Base-by-base conservation (phyloP, 1,140 invertebrate genomes). In the Holotrichia oblita region DNA sequence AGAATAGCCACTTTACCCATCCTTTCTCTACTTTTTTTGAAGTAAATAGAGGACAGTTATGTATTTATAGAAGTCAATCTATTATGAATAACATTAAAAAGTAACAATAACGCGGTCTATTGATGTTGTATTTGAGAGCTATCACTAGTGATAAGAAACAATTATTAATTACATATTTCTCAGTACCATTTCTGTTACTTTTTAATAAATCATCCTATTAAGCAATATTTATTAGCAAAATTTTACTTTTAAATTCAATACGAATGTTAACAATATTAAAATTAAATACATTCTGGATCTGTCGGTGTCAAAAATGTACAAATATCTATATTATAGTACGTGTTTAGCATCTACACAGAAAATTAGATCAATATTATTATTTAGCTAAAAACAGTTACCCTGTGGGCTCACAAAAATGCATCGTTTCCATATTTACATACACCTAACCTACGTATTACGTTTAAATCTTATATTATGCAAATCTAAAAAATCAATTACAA, bases 401-500 rank as follows among this genome's bases (percentile, higher is more conserved):
- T 69, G 61, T 69, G 61, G 61, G 61, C 22, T 27, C 22, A 69
- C 27, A 69, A 24, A 69, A 69, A 69, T 55, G 48, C 48, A 55
- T 55, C 27, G 2, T 55, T 55, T 55, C 6, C 9, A 24, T 69
- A 69, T 69, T 27, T 69, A 69, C 61, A 69, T 10, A 34, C 24
- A 34, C 27, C 27, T 34, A 69, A 69, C 20, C 61, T 69, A 69
- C 61, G 10, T 69, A 69, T 14, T 27, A 24, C 24, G 9, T 22
- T 9, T 64, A 64, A 22, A 64, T 22, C 61, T 69, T 69, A 69
- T 20, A 64, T 69, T 27, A 69, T 9, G 20, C 61, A 69, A 69
- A 69, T 27, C 27, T 69, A 69, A 24, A 48, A 69, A 55, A 55
- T 55, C n/a, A 69, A 2, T 27, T 69, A 69, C 20, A 69, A 69